Evolutionary conservation across 2,113 vertebrate genomes (phyloP).

Genomic region (Tychaedon coryphoeus): DNA sequence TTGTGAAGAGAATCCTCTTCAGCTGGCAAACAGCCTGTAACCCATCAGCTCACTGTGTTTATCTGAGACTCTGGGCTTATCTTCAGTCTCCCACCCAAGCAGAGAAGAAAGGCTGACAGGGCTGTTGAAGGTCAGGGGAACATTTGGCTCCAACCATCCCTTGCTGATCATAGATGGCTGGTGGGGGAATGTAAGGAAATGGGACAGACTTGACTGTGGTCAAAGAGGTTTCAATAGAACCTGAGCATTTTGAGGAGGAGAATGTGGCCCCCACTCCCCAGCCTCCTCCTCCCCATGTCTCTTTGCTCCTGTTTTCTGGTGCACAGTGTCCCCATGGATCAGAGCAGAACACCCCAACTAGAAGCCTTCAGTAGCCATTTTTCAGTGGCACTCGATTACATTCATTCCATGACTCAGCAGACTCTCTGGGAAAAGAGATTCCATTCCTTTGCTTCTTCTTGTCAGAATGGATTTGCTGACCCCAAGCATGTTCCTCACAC

Average conservation of each 20-base stretch:
- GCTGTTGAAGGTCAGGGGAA: not conserved
- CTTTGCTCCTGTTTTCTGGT: not conserved
- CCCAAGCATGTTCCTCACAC: constrained; percentile 42
- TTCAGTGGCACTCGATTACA: not conserved
- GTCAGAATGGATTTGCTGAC: constrained; percentile 57
- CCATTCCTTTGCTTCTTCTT: constrained; percentile 27
- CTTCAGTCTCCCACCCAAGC: not conserved
- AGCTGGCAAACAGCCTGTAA: not conserved
- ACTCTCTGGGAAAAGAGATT: constrained; percentile 41
- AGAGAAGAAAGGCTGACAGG: not conserved
- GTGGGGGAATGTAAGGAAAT: not conserved
- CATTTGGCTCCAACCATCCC: not conserved
- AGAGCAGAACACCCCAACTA: not conserved
- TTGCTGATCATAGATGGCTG: not conserved
- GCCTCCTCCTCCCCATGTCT: not conserved
- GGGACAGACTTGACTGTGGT: not conserved
- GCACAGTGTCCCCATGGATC: not conserved
- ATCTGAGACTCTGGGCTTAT: not conserved
- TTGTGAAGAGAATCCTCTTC: not conserved
- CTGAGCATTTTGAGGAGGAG: not conserved
- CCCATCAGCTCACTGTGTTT: not conserved
- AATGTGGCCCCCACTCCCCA: not conserved
- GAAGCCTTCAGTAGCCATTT: not conserved
- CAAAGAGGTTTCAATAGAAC: not conserved
- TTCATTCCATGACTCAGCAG: not conserved